A percentile compares a stretch with the other conserved stretches of the same genome.
Evolutionary conservation across 2,113 vertebrate species (phyloP).

Genomic region (Rallus limicola): DNA sequence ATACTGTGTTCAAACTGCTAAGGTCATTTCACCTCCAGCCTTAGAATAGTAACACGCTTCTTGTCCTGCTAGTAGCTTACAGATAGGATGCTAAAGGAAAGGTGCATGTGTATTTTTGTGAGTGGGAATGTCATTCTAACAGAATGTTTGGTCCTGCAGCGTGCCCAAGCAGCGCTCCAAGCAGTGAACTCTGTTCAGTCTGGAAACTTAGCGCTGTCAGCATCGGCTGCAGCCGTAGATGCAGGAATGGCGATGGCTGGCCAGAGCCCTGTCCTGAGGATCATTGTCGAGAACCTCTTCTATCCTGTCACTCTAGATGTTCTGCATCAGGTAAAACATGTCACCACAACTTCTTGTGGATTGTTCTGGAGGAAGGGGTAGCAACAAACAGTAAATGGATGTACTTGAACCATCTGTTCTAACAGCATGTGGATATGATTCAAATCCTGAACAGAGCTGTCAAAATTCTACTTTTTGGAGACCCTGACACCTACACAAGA

Average conservation of each 20-base stretch:
- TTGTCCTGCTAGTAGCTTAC: neutral
- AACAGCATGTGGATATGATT: neutral
- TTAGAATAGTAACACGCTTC: neutral
- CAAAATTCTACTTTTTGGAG: neutral
- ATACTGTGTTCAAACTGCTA: neutral
- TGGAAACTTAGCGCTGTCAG: conserved; percentile 78
- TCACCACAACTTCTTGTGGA: accelerated
- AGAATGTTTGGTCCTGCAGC: conserved; percentile 69
- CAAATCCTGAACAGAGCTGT: neutral
- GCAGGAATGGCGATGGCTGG: conserved; percentile 78
- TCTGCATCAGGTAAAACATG: conserved; percentile 87
- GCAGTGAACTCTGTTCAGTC: conserved; percentile 87
- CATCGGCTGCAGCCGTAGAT: conserved; percentile 69
- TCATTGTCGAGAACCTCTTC: conserved; percentile 96
- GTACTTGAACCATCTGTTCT: neutral
- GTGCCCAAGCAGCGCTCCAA: conserved; percentile 92
- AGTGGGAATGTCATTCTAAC: neutral
- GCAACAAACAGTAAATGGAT: neutral
- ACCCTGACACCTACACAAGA: neutral
- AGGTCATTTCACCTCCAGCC: neutral
- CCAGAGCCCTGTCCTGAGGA: conserved; percentile 90
- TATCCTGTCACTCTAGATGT: conserved; percentile 94
- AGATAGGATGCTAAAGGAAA: neutral
- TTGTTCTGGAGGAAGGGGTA: neutral
- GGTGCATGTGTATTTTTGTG: neutral